These are phyloP conservation scores for Athalia cordata DNA, from an alignment of 2,888 invertebrate species.

Conservation along the genomic window DNA sequence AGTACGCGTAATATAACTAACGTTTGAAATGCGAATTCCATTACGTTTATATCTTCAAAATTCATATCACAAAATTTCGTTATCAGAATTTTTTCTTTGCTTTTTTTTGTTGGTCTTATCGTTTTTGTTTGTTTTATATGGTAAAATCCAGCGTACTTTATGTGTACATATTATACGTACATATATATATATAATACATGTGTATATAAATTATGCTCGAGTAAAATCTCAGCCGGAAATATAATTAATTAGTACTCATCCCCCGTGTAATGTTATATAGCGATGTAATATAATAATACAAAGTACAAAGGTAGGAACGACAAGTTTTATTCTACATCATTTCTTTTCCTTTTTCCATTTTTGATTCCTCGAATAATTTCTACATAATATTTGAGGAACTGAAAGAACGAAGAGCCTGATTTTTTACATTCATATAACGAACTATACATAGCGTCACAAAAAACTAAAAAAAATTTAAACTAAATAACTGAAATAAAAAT, in stretches of 20 bases:
- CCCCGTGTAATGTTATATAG: background rate
- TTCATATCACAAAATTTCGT: background rate
- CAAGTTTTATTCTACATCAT: background rate
- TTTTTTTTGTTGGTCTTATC: no score
- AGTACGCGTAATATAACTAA: background rate
- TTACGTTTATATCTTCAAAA: background rate
- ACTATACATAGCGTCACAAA: no score
- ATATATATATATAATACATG: background rate
- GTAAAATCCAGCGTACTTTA: no score
- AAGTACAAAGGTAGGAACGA: no score
- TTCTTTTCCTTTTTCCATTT: background rate
- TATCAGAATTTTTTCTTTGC: background rate
- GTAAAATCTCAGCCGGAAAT: conserved; percentile 11
- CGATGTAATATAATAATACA: no score
- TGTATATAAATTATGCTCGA: background rate
- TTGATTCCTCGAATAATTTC: background rate
- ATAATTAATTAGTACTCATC: conserved; percentile 19
- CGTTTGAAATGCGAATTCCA: background rate
- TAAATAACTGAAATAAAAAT: no score
- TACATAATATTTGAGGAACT: no score
- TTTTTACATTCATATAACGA: no score
- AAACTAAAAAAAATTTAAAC: no score
- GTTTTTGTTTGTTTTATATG: no score
- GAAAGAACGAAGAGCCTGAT: no score
- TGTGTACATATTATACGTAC: no score